Evolutionary conservation across 2,888 invertebrate genomes (phyloP), one percentile per base, ranked within the genome.

Genomic region (Phengaris arion): DNA sequence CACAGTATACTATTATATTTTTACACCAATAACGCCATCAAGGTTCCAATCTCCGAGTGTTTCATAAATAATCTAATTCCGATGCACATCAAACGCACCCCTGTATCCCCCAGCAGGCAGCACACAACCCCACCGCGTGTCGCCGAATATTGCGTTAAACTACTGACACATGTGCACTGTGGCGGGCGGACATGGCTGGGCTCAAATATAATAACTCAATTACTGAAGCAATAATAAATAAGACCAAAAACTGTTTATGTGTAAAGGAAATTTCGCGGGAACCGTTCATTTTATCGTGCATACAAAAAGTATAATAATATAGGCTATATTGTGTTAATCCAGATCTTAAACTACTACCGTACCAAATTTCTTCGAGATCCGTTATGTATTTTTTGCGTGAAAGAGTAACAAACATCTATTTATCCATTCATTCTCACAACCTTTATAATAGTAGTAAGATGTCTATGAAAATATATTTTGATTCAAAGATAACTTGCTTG

Each of bases 31-130:
- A 12, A 35, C 35, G 35, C 3, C 35, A 35, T 59, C 59, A 59
- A 59, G 9, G 10, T 3, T 57, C 57, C 15, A 22, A 13, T 46
- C 68, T 45, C 46, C 15, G n/a, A 46, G 68, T 46, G 68, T 68
- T 68, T 45, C 68, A 68, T 68, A 45, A 68, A 68, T 68, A 68
- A 68, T 68, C 45, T 46, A 45, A 68, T 68, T 68, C 46, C n/a
- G 68, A 68, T 68, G 46, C 68, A 68, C 68, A 45, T 45, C 45
- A 46, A 46, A 46, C 68, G 46, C 68, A 68, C 68, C 45, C 45
- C 68, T 6, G 45, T 4, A 46, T n/a, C 46, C 68, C 68, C 15
- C 57, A 15, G 55, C 22, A 22, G 22, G 22, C 22, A 22, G 22
- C 55, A 12, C 13, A 10, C 54, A 2, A 55, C 64, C 64, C 64